A percentile compares a stretch with the other conserved stretches of the same genome.
Conservation (phyloP, 2,797 vertebrate species). For the Cyprinella venusta region DNA sequence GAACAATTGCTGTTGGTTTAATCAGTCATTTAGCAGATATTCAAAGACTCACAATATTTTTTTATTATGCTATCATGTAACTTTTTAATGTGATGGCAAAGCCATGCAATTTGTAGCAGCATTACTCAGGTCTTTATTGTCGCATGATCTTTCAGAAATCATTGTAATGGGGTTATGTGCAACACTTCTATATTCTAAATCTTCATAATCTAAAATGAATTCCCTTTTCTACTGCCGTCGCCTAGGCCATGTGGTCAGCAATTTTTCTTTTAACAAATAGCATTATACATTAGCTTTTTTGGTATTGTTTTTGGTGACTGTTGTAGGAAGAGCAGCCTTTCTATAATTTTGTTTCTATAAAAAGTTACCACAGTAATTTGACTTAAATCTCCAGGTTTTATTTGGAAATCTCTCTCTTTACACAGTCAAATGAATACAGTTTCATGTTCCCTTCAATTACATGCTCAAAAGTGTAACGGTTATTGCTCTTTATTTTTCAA, state of each 20-base stretch:
- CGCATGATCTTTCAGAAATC: not conserved
- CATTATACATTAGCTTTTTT: not conserved
- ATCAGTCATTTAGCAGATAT: conserved; percentile 3
- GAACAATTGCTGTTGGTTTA: not conserved
- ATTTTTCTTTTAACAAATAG: not conserved
- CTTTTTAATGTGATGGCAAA: not conserved
- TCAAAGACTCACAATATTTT: not conserved
- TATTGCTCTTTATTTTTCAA: not conserved
- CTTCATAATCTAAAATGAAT: too few species aligned
- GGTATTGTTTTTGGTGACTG: not conserved
- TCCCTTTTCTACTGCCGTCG: not conserved
- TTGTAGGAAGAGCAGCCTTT: not conserved
- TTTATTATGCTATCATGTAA: not conserved
- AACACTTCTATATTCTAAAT: too few species aligned
- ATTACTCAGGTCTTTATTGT: not conserved
- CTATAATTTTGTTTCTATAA: not conserved
- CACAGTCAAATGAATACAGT: conserved; percentile 15
- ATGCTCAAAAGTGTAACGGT: not conserved
- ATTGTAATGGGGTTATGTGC: too few species aligned
- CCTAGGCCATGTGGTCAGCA: not conserved
- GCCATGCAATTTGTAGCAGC: not conserved
- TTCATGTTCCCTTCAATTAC: not conserved
- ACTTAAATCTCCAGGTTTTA: not conserved
- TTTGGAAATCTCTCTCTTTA: not conserved
- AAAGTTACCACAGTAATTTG: not conserved